Evolutionary conservation across 2,113 vertebrate species (phyloP), one percentile per base, ranked within the genome.

Genomic region (Nothocercus nigrocapillus): DNA sequence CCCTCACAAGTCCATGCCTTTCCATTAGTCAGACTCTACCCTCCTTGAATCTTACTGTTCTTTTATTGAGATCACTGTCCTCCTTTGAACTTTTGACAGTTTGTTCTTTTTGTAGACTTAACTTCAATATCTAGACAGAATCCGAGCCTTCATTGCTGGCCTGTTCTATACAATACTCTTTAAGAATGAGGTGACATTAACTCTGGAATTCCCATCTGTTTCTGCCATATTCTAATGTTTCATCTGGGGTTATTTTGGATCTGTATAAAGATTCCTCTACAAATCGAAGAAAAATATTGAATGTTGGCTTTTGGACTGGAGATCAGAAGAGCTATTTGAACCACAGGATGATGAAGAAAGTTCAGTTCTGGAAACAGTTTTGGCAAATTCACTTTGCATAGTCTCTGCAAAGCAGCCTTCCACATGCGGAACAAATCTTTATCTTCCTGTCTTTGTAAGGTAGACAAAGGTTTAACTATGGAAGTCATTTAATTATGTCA

Each of bases 241-340:
- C 88, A 81, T 93, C 56, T 93, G 66, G 28, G 30, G 15, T 79
- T 94, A 44, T 90, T 92, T 66, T 94, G 86, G 93, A 93, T n/a
- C 81, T 76, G 42, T 75, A 27, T 62, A 73, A 89, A 87, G 77
- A 92, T 91, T n/a, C 38, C 0, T 0, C 78, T 93, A 64, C 62
- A 82, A 95, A 96, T 92, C 77, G 89, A 82, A 76, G 66, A 67
- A 81, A 91, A 95, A 84, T 87, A 66, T 0, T 87, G 69, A 94
- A 34, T 90, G 74, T 91, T 81, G 66, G 86, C 58, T 87, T 91
- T 92, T 96, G 91, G 84, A 85, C 86, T 73, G 81, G 74, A 93
- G 84, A 96, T 96, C 84, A 92, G 81, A 96, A 90, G 69, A 82
- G 53, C n/a, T 76, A n/a, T 80, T 84, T 90, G 80, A 93, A 90